Base-by-base conservation (phyloP, 2,113 vertebrate species). In the Trichomycterus rosablanca region DNA sequence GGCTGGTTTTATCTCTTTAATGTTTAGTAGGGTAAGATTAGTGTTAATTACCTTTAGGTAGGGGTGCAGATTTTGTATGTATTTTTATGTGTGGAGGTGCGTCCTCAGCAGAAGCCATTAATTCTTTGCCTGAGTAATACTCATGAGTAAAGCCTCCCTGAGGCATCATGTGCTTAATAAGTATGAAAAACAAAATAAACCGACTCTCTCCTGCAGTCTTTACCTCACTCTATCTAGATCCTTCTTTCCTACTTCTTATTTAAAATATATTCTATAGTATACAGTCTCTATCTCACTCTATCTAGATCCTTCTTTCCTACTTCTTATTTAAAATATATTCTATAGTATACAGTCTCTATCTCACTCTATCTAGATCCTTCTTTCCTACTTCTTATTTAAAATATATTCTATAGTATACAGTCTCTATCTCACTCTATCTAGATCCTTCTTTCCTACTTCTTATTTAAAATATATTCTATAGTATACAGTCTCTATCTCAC, bases 111-210 rank as follows among this genome's bases (percentile, higher is more conserved):
- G 19, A 58, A 43, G 2, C 42, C 30, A 11, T n/a, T 44, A 53
- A 59, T 61, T 61, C 50, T 61, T 43, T 50, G 51, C 51, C 43
- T 46, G 22, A 37, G 9, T 37, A 59, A 52, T 18, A 22, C 52
- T 63, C 48, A 56, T 37, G 44, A 70, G 54, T 24, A 28, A 39
- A 63, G 15, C 26, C 62, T 32, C 70, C 63, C 56, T 75, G 51
- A 35, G 59, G 52, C 53, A 58, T 61, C 44, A 34, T 63, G 39
- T 58, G 45, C 58, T 42, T 62, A 67, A 67, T 56, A 66, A 60
- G 60, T 71, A 71, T 67, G 39, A 66, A 44, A 58, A 63, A 63
- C 30, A 23, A 63, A 71, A 63, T 63, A n/a, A 45, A 71, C 62
- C 67, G 58, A 63, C 52, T 58, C 63, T 62, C 51, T 43, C 42